Conservation (phyloP, 1,140 invertebrate genomes). For the Orussus abietinus region DNA sequence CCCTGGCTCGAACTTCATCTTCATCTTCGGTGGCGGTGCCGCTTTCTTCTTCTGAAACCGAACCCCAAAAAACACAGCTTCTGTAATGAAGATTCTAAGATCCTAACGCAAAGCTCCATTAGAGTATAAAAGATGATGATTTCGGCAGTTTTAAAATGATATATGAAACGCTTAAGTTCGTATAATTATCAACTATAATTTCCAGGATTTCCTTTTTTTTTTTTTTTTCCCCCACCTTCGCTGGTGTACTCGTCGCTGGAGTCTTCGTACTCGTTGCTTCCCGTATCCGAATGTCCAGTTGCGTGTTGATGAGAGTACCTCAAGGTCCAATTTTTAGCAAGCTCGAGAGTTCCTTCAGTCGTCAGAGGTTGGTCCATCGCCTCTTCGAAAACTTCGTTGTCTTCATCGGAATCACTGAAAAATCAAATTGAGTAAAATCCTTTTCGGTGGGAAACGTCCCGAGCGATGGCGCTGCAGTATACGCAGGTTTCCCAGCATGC, state of each 20-base stretch:
- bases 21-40: constrained; percentile 72
- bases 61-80: too few relatives aligned
- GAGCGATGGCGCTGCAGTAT: too few relatives aligned
- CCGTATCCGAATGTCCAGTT: constrained; percentile 47
- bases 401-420: constrained; percentile 57
- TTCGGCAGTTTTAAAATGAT: too few relatives aligned
- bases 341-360: constrained; percentile 62
- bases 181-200: too few relatives aligned
- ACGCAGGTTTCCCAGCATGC: too few relatives aligned
- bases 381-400: constrained; percentile 62
- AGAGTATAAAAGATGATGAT: too few relatives aligned
- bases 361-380: constrained; percentile 61
- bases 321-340: constrained; percentile 62
- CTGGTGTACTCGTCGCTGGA: constrained; percentile 64
- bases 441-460: too few relatives aligned
- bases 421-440: too few relatives aligned
- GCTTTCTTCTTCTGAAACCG: constrained; percentile 62
- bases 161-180: too few relatives aligned
- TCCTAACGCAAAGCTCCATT: too few relatives aligned
- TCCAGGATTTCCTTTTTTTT: constrained; percentile 14
- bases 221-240: constrained; percentile 51
- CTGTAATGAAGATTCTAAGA: too few relatives aligned
- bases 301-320: constrained; percentile 52
- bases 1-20: constrained; percentile 63
- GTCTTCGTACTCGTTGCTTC: constrained; percentile 57